A percentile compares a stretch with the other conserved stretches of the same genome.
Conservation (phyloP, 2,113 vertebrate species). For the Leptodactylus fuscus region DNA sequence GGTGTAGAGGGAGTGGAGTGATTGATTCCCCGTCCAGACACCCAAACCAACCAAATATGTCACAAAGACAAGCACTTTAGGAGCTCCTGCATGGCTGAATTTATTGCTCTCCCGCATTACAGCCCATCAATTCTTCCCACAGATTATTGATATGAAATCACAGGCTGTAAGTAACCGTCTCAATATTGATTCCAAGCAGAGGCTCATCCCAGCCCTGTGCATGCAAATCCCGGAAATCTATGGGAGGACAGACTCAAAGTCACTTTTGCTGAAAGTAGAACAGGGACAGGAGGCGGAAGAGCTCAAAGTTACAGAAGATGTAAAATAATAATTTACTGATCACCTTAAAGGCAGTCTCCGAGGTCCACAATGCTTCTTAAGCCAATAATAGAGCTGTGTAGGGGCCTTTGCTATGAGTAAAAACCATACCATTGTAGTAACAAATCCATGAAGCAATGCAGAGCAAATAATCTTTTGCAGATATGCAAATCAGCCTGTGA, state of each 20-base stretch:
- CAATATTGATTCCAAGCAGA: conserved; percentile 26
- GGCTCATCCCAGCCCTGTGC: conserved; percentile 4
- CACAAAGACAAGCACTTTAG: conserved; percentile 68
- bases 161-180: conserved; percentile 58
- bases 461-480: too few species aligned
- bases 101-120: conserved; percentile 56
- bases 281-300: background rate
- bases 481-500: too few species aligned
- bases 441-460: too few species aligned
- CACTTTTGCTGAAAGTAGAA: conserved; percentile 30
- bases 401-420: too few species aligned
- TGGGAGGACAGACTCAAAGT: conserved; percentile 51
- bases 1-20: conserved; percentile 66
- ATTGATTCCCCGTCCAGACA: conserved; percentile 67
- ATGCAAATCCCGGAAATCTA: conserved; percentile 53
- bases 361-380: too few species aligned
- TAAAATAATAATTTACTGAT: background rate
- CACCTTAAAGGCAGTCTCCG: too few species aligned
- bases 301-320: background rate
- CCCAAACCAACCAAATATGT: conserved; percentile 70
- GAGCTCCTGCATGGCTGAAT: conserved; percentile 57
- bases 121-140: conserved; percentile 65
- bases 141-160: conserved; percentile 61
- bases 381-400: too few species aligned
- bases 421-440: too few species aligned